Evolutionary conservation across 2,888 invertebrate genomes (phyloP).

Genomic region (Pinctada fucata): DNA sequence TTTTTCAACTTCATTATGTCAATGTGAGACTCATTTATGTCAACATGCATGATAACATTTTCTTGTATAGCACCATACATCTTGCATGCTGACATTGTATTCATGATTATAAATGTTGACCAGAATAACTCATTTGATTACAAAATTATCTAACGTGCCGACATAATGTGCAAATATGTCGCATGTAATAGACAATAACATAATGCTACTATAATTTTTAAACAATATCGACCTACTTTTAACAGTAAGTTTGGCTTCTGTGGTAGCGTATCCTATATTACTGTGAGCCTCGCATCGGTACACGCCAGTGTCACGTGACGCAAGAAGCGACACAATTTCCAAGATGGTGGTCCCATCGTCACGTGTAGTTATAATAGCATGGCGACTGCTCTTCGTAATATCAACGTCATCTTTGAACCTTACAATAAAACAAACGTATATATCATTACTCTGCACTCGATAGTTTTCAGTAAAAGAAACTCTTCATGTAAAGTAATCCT

Average conservation of each 20-base stretch:
- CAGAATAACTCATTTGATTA: no score
- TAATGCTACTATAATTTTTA: no score
- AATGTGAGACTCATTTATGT: no score
- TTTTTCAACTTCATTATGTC: no score
- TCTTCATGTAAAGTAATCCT: background rate
- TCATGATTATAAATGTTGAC: no score
- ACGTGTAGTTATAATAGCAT: conserved; percentile 8
- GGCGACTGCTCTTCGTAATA: conserved; percentile 23
- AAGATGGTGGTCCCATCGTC: conserved; percentile 31
- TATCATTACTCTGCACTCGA: background rate
- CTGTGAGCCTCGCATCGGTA: conserved; percentile 53
- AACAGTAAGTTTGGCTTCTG: conserved; percentile 52
- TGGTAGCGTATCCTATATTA: conserved; percentile 45
- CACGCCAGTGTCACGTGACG: conserved; percentile 44
- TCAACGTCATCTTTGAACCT: conserved; percentile 36
- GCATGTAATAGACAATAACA: no score
- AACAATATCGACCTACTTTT: conserved; percentile 28
- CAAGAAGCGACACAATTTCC: conserved; percentile 32
- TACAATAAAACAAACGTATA: background rate
- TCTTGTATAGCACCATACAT: no score
- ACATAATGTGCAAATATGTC: no score
- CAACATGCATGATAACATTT: no score
- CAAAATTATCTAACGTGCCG: no score
- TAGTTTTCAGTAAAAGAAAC: no score
- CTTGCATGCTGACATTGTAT: no score